Conservation (phyloP, 2,888 invertebrate genomes). For the Platerodrilus igneus region DNA sequence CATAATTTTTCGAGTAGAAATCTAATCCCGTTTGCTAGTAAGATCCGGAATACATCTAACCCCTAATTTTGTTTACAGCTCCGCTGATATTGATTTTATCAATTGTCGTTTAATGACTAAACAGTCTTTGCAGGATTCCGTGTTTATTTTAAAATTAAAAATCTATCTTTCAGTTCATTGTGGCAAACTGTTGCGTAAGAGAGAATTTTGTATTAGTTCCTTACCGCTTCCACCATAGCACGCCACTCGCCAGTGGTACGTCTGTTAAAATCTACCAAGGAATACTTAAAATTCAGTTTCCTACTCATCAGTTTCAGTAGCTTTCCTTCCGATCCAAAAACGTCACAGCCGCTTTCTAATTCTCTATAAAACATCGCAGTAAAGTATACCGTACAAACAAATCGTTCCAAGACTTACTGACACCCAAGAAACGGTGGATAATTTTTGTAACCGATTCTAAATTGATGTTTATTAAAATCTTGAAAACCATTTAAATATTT, state of each 20-base stretch:
- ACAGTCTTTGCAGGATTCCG: too few species aligned
- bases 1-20: too few species aligned
- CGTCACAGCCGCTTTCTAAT: neutral
- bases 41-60: too few species aligned
- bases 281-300: constrained; percentile 10
- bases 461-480: constrained; percentile 11
- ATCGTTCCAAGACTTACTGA: constrained; percentile 6
- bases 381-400: neutral
- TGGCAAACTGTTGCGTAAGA: too few species aligned
- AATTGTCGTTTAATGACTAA: neutral
- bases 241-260: neutral
- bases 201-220: too few species aligned
- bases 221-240: constrained; percentile 2
- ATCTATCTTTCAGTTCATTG: too few species aligned
- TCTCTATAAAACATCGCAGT: too few species aligned
- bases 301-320: constrained; percentile 7
- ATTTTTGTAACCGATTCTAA: constrained; percentile 10
- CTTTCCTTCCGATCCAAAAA: constrained; percentile 7
- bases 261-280: constrained; percentile 4
- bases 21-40: too few species aligned
- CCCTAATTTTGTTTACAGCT: neutral
- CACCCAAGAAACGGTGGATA: constrained; percentile 14
- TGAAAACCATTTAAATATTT: constrained; percentile 6
- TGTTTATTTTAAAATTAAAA: too few species aligned
- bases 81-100: neutral